These are phyloP conservation scores for Montipora efflorescens DNA, from an alignment of 64 coral and sea anemone species.

Conservation along the genomic window DNA sequence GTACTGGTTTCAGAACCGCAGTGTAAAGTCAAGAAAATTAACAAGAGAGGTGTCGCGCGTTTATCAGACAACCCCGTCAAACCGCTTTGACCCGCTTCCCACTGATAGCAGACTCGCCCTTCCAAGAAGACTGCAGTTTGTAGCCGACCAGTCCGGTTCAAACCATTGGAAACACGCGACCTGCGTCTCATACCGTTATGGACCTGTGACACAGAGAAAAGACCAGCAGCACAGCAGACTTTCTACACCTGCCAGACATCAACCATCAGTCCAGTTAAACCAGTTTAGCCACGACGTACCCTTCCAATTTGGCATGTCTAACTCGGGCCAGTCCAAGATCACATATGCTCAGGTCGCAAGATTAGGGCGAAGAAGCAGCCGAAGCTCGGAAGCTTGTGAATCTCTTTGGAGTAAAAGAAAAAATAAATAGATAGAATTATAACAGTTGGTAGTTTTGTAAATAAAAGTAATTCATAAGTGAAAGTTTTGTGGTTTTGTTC, in stretches of 20 bases:
- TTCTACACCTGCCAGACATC: not conserved
- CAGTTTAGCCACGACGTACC: not conserved
- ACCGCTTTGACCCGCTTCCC: not conserved
- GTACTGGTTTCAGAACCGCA: conserved; percentile 34
- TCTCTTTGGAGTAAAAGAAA: too few relatives aligned
- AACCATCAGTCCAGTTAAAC: not conserved
- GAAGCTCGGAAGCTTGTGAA: too few relatives aligned
- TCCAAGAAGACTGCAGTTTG: not conserved
- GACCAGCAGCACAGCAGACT: not conserved
- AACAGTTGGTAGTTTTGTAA: too few relatives aligned
- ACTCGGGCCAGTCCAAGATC: not conserved
- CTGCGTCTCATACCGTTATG: not conserved
- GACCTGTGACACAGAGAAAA: not conserved
- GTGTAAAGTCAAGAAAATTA: conserved; percentile 2
- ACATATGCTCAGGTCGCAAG: not conserved
- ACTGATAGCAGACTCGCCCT: not conserved
- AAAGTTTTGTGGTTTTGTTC: too few relatives aligned
- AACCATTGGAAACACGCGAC: not conserved
- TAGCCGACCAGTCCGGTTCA: not conserved
- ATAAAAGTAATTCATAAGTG: too few relatives aligned
- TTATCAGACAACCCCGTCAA: not conserved
- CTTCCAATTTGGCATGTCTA: not conserved
- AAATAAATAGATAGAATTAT: too few relatives aligned
- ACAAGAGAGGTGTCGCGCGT: too few relatives aligned
- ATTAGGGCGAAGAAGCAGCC: not conserved